A percentile compares a stretch with the other conserved stretches of the same genome.
Conservation (phyloP, 2,113 vertebrate species). For the Carassius gibelio region DNA sequence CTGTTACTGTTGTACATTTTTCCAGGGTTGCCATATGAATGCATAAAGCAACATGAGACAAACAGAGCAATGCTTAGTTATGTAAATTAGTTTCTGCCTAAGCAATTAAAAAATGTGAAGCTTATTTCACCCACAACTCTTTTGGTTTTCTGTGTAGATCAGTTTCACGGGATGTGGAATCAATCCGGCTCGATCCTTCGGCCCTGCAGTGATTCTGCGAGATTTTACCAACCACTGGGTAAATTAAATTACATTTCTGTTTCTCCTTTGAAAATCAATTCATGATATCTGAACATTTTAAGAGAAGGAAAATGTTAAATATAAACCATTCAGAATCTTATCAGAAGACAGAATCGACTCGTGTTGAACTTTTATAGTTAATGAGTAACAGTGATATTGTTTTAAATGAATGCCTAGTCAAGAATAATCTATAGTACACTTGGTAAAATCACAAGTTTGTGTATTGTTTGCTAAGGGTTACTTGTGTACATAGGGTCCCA, state of each 20-base stretch:
- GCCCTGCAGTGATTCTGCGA: conserved; percentile 83
- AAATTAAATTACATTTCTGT: conserved; percentile 48
- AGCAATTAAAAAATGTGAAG: not conserved
- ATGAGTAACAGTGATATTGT: conserved; percentile 66
- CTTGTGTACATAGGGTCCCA: not conserved
- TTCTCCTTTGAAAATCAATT: not conserved
- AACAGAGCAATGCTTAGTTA: not conserved
- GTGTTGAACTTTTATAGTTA: conserved; percentile 56
- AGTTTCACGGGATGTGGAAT: conserved; percentile 96
- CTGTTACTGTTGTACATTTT: not conserved
- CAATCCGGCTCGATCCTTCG: conserved; percentile 94
- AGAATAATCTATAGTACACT: conserved; percentile 11
- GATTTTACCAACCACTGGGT: conserved; percentile 95
- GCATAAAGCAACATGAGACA: not conserved
- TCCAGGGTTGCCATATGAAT: not conserved
- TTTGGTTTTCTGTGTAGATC: conserved; percentile 77
- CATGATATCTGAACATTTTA: not conserved
- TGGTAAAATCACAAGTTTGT: not conserved
- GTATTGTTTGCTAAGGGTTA: conserved; percentile 22
- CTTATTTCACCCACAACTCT: not conserved
- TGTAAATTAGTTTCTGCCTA: not conserved
- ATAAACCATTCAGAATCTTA: not conserved
- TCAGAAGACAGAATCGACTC: not conserved
- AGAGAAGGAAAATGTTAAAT: not conserved
- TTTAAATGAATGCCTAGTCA: conserved; percentile 32